Evolutionary conservation across 2,888 invertebrate genomes (phyloP).

Genomic region (Troglohyphantes excavatus): DNA sequence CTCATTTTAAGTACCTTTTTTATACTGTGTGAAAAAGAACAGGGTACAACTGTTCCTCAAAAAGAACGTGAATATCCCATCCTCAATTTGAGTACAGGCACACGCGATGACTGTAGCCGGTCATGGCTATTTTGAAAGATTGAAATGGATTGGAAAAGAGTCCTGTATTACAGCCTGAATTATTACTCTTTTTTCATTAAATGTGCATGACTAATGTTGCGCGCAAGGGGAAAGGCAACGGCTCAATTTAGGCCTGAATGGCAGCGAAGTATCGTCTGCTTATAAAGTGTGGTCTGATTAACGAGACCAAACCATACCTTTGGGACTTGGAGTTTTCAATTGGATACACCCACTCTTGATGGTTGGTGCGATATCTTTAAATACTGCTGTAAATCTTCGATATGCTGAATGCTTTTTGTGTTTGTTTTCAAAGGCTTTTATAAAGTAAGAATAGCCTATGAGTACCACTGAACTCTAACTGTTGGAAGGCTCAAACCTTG

Average conservation of each 20-base stretch:
- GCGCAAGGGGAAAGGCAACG: background rate
- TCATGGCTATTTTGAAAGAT: background rate
- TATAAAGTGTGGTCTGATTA: background rate
- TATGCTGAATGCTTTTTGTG: too few relatives aligned
- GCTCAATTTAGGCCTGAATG: constrained; percentile 5
- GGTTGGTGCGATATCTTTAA: background rate
- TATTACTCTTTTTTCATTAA: background rate
- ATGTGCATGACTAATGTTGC: background rate
- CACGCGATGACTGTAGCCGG: background rate
- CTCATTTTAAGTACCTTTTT: too few relatives aligned
- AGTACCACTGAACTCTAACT: too few relatives aligned
- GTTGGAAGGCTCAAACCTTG: too few relatives aligned
- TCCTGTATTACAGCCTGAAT: background rate
- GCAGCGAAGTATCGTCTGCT: background rate
- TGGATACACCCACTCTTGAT: background rate
- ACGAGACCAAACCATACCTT: background rate
- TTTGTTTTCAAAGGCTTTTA: too few relatives aligned
- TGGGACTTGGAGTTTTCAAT: background rate
- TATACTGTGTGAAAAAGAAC: too few relatives aligned
- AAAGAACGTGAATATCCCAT: background rate
- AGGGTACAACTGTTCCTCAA: too few relatives aligned
- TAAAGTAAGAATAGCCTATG: too few relatives aligned
- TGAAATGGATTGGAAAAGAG: background rate
- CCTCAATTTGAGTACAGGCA: background rate
- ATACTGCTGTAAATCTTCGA: too few relatives aligned